Evolutionary conservation across 35 echinoderm and acorn worm genomes (phyloP), one percentile per base, ranked within the genome.

Genomic region (Chiridota heheva): DNA sequence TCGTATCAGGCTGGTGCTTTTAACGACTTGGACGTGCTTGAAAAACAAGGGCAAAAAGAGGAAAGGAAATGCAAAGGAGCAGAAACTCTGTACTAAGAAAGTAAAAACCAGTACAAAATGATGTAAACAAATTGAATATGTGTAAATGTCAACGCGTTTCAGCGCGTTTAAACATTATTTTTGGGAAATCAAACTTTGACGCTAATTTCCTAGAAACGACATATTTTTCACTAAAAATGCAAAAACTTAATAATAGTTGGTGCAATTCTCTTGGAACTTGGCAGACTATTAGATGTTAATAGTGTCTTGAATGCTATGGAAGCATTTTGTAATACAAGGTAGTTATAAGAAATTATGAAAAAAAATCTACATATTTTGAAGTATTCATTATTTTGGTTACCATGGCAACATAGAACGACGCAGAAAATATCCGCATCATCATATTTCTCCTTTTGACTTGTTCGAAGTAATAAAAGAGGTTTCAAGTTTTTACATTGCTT

Each of bases 1-100:
- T 72, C n/a, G n/a, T n/a, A n/a, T n/a, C 18, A 15, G 28, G 49
- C 40, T 44, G 69, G 69, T 40, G 69, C 38, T 44, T 72, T 72
- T 72, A 72, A 72, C 32, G 38, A 46, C 44, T 44, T 45, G 36
- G 69, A 72, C 49, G 69, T 72, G 2, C 69, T 72, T 38, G 2
- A 15, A 72, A 72, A 17, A 44, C 18, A n/a, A n/a, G n/a, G n/a
- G n/a, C n/a, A n/a, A n/a, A n/a, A n/a, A n/a, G n/a, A n/a, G n/a
- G 62, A 35, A 66, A 66, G 37, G 62, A 29, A 28, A 66, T 26
- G 60, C 10, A n/a, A n/a, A 58, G 29, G 55, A 67, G 26, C 17
- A 67, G 63, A 32, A 67, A 2, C 17, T 35, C 17, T 1, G 62
- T 1, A 66, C 27, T 33, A 66, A 7, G 37, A 66, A 6, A 66